Evolutionary conservation across 1,140 invertebrate genomes (phyloP), one percentile per base, ranked within the genome.

Genomic region (Drosophila sulfurigaster): DNA sequence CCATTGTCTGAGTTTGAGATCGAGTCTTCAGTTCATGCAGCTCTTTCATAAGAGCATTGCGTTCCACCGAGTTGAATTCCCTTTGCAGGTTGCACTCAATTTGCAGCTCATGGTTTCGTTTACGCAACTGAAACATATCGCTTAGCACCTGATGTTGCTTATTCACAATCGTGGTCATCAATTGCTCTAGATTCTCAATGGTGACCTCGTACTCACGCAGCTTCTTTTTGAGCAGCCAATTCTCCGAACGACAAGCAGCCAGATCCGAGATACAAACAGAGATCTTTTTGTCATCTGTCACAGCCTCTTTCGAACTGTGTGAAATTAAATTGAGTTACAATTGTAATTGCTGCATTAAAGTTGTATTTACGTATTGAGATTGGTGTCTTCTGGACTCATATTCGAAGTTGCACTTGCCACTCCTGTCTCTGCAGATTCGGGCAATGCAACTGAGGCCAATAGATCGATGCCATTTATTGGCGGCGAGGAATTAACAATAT

Each of bases 161-260:
- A 0, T 82, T 63, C 52, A 91, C 77, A 20, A 91, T 71, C 5
- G 75, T 80, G 8, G 69, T 66, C 45, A 91, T 74, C 30, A 91
- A 15, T 25, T 78, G 75, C 25, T 91, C 90, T 10, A 91, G 56
- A 35, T 81, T 91, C 25, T 88, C 66, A 1, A 91, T 75, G 3
- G 78, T 77, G 1, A 75, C 62, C 52, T 83, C 86, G 11, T 68
- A 66, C 1, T 91, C 90, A 0, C 20, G 15, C 0, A 91, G 43
- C 32, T 91, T 81, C 46, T 91, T 91, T 7, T 66, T 85, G 0
- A 91, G 70, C 3, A 90, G 28, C 90, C 90, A 91, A 30, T 91
- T 91, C 30, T 91, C 90, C 0, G 90, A 58, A 2, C 74, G 75
- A 30, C 64, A 75, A 4, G 62, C 52, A 6, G 70, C 78, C 32